Evolutionary conservation across 37 sponge, comb jelly and placozoan genomes (phyloP).

Genomic region (Corticium candelabrum): DNA sequence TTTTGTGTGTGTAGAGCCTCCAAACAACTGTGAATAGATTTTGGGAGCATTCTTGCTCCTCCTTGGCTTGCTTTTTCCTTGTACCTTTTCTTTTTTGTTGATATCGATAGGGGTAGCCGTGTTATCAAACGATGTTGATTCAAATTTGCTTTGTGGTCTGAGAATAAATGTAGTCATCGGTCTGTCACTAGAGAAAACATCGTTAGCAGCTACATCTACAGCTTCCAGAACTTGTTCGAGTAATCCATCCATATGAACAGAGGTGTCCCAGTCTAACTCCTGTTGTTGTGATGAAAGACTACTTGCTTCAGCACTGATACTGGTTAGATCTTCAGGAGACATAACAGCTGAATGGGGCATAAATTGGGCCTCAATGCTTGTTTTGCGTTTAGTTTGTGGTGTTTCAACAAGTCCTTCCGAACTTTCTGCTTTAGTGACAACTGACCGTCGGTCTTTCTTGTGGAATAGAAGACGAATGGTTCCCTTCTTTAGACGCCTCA

Average conservation of each 20-base stretch:
- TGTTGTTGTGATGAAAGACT: too few relatives aligned
- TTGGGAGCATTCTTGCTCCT: not conserved
- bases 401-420: not conserved
- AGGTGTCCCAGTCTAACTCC: not conserved
- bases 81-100: too few relatives aligned
- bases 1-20: not conserved
- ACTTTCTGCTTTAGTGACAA: not conserved
- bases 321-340: too few relatives aligned
- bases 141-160: too few relatives aligned
- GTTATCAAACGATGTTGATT: too few relatives aligned
- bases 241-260: not conserved
- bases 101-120: too few relatives aligned
- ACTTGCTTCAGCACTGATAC: too few relatives aligned
- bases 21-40: not conserved
- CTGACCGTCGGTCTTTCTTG: not conserved
- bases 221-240: not conserved
- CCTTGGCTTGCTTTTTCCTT: not conserved
- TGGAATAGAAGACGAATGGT: not conserved
- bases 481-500: not conserved
- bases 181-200: not conserved
- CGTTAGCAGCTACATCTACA: not conserved
- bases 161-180: too few relatives aligned
- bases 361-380: not conserved
- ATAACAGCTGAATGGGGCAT: not conserved
- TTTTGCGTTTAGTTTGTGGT: not conserved